These are phyloP conservation scores for Melanotaenia nigrans DNA, from an alignment of 2,797 vertebrate species.

Conservation along the genomic window DNA sequence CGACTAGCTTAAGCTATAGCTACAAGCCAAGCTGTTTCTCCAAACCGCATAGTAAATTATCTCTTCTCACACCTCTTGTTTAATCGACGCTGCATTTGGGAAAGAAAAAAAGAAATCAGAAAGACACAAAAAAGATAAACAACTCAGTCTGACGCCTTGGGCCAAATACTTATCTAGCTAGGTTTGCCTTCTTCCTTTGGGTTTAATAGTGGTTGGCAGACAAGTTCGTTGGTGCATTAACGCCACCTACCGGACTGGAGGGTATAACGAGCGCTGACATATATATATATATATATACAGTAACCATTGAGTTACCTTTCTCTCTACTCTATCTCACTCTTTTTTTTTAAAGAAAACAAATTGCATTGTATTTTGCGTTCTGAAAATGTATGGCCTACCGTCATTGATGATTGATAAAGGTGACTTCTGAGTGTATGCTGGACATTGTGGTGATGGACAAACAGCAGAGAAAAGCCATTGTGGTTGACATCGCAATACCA, in stretches of 20 bases:
- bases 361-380: no score
- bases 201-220: background rate
- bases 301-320: no score
- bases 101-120: no score
- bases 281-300: no score
- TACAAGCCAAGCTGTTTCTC: conserved; percentile 16
- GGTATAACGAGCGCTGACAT: no score
- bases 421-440: background rate
- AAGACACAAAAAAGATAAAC: background rate
- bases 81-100: conserved; percentile 58
- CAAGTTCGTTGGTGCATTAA: background rate
- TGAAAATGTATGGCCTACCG: background rate
- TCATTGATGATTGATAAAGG: background rate
- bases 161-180: conserved; percentile 1
- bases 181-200: background rate
- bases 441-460: no score
- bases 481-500: no score
- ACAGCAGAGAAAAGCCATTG: no score
- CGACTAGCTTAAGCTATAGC: conserved; percentile 4
- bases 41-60: conserved; percentile 8
- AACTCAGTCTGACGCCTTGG: background rate
- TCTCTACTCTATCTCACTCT: no score
- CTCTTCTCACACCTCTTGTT: conserved; percentile 63
- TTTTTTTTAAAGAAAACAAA: no score
- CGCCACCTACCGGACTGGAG: background rate